phyloP scores from a whole-genome alignment of 1,140 invertebrate species.

The Drosophila orena region DNA sequence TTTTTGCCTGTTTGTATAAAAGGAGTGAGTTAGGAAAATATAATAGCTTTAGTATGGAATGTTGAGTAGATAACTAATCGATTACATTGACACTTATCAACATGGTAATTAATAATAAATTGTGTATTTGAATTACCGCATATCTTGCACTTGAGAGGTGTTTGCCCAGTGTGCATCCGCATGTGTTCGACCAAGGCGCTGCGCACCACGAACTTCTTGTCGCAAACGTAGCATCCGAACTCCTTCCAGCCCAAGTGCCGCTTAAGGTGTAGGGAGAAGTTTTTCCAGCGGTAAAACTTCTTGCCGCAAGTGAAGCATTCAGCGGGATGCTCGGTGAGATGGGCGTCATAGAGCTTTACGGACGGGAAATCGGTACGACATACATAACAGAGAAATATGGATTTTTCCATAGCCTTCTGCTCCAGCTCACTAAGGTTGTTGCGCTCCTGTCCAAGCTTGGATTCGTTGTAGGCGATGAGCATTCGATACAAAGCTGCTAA shows the following conservation, averaged over 20 bases:
- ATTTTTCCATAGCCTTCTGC: constrained; percentile 80
- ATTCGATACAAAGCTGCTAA: constrained; percentile 77
- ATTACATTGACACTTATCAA: neutral
- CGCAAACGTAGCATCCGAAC: constrained; percentile 90
- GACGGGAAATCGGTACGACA: constrained; percentile 86
- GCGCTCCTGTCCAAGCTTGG: constrained; percentile 75
- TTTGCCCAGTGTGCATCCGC: constrained; percentile 92
- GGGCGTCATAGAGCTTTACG: constrained; percentile 87
- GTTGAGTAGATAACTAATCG: no score
- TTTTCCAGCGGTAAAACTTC: constrained; percentile 90
- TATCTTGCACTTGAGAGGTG: constrained; percentile 92
- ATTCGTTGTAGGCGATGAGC: constrained; percentile 79
- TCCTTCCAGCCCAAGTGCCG: constrained; percentile 90
- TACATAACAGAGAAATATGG: constrained; percentile 85
- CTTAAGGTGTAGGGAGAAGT: constrained; percentile 91
- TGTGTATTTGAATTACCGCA: constrained; percentile 86
- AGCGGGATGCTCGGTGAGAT: constrained; percentile 91
- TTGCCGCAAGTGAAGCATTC: constrained; percentile 92
- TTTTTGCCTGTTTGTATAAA: constrained; percentile 85
- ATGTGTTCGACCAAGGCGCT: constrained; percentile 92
- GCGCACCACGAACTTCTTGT: constrained; percentile 92
- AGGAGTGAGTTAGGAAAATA: neutral
- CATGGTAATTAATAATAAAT: neutral
- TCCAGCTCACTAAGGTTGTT: constrained; percentile 75
- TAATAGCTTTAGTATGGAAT: no score